These are phyloP conservation scores for Cosmia pyralina DNA, from an alignment of 2,888 invertebrate genomes.

Conservation along the genomic window DNA sequence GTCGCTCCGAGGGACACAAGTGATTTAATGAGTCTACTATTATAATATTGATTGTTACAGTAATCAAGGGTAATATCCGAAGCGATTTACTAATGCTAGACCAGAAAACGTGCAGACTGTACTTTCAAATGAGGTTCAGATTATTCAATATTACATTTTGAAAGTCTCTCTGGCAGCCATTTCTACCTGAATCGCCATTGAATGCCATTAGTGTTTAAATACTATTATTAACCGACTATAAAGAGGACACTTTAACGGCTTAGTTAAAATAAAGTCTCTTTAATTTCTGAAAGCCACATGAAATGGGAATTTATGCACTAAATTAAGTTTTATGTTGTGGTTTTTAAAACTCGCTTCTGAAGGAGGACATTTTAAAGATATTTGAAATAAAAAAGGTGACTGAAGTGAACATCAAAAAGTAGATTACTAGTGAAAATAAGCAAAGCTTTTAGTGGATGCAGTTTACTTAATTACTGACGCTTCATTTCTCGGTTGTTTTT, in stretches of 20 bases:
- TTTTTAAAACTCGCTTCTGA: constrained; percentile 38
- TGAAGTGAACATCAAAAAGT: constrained; percentile 66
- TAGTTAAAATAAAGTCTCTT: constrained; percentile 52
- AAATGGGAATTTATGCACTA: constrained; percentile 46
- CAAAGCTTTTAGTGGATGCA: constrained; percentile 69
- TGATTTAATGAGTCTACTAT: constrained; percentile 67
- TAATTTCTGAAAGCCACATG: constrained; percentile 52
- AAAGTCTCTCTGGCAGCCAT: constrained; percentile 29
- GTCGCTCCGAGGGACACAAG: constrained; percentile 64
- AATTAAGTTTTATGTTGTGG: constrained; percentile 55
- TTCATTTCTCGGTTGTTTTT: constrained; percentile 66
- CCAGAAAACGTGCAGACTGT: constrained; percentile 34
- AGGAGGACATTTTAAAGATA: constrained; percentile 55
- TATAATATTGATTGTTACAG: constrained; percentile 64
- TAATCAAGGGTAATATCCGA: constrained; percentile 62
- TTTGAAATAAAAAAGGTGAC: constrained; percentile 59
- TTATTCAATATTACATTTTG: constrained; percentile 25
- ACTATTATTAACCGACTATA: constrained; percentile 51
- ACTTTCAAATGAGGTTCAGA: constrained; percentile 26
- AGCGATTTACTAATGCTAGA: constrained; percentile 59
- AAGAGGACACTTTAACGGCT: constrained; percentile 51
- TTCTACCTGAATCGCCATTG: constrained; percentile 34
- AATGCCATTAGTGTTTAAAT: constrained; percentile 46
- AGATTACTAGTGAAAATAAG: constrained; percentile 64
- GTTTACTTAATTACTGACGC: constrained; percentile 67